phyloP scores from a whole-genome alignment of 2,113 vertebrate genomes.

The Osmerus eperlanus region DNA sequence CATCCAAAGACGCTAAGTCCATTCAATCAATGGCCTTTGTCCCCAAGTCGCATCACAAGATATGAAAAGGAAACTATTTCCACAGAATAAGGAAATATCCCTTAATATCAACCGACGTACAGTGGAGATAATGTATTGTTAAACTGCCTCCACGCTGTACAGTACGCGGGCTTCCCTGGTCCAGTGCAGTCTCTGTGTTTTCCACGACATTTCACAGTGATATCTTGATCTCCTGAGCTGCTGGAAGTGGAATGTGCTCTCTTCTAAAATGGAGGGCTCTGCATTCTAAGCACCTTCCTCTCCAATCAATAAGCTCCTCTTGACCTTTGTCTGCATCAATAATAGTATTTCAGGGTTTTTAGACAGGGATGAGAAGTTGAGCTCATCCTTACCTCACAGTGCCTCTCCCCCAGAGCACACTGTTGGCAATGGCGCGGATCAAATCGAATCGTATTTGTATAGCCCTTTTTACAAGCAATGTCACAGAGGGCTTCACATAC shows the following conservation, averaged over 20 bases:
- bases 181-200: slow-evolving; percentile 7
- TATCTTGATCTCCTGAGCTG: slow-evolving; percentile 21
- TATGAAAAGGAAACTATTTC: too few relatives aligned
- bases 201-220: slow-evolving; percentile 9
- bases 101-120: too few relatives aligned
- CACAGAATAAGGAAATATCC: too few relatives aligned
- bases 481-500: too few relatives aligned
- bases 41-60: too few relatives aligned
- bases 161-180: neutral
- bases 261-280: slow-evolving; percentile 33
- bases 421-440: slow-evolving; percentile 33
- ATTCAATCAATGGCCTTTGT: too few relatives aligned
- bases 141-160: neutral
- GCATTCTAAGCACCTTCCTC: slow-evolving; percentile 38
- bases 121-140: neutral
- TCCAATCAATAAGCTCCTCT: slow-evolving; percentile 59
- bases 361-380: slow-evolving; percentile 42
- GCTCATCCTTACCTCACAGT: slow-evolving; percentile 44
- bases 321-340: slow-evolving; percentile 62
- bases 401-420: slow-evolving; percentile 43
- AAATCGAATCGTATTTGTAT: too few relatives aligned
- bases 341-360: slow-evolving; percentile 59
- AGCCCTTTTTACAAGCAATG: too few relatives aligned
- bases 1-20: too few relatives aligned
- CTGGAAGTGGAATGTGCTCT: slow-evolving; percentile 10